Evolutionary conservation across 2,113 vertebrate genomes (phyloP).

Genomic region (Platichthys stellatus): DNA sequence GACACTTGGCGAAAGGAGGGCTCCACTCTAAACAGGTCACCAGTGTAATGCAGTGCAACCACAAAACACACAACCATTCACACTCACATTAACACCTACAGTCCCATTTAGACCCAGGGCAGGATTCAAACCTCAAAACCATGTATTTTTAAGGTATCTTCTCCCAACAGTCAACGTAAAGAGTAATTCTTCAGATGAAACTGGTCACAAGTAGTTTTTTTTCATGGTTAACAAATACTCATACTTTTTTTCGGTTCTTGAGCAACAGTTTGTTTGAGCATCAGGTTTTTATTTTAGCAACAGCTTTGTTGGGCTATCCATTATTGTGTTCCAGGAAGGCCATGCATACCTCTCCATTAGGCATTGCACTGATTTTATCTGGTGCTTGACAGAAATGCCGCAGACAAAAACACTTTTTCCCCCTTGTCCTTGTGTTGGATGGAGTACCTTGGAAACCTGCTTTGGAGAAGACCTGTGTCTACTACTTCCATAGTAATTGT

Average conservation of each 20-base stretch:
- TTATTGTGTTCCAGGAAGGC: constrained; percentile 39
- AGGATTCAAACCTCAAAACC: constrained; percentile 4
- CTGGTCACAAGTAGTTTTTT: no score
- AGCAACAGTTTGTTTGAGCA: background rate
- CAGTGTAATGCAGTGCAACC: no score
- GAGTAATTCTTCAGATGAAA: no score
- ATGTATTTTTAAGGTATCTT: background rate
- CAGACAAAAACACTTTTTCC: constrained; percentile 38
- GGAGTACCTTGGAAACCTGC: constrained; percentile 85
- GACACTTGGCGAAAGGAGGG: no score
- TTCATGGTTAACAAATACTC: background rate
- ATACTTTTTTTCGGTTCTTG: background rate
- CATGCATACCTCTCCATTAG: constrained; percentile 60
- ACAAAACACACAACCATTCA: no score
- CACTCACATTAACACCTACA: no score
- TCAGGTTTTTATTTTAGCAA: constrained; percentile 39
- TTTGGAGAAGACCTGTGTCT: constrained; percentile 84
- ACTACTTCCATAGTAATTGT: constrained; percentile 84
- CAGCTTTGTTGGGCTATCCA: constrained; percentile 29
- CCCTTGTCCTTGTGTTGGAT: constrained; percentile 80
- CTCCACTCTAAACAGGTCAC: no score
- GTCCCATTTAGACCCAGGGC: no score
- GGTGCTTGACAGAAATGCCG: constrained; percentile 61
- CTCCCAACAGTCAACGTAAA: no score
- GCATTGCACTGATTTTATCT: constrained; percentile 67